phyloP scores from a whole-genome alignment of 2,888 invertebrate genomes.

The Acronicta alni region DNA sequence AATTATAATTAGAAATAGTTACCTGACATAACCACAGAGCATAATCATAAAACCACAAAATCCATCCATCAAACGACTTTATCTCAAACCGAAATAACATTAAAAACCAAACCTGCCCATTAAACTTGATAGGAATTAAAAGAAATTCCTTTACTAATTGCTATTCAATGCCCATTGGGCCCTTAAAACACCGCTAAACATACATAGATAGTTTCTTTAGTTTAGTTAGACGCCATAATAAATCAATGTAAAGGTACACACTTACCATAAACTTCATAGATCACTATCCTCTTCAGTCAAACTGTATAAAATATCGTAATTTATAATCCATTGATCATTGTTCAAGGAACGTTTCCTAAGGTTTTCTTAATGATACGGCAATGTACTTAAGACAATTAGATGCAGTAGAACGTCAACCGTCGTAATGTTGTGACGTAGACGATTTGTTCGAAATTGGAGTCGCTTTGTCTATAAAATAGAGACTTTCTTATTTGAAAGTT shows the following conservation, averaged over 20 bases:
- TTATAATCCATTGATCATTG: constrained; percentile 42
- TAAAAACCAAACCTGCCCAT: constrained; percentile 29
- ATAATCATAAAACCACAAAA: neutral
- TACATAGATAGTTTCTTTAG: constrained; percentile 46
- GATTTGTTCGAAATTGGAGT: constrained; percentile 50
- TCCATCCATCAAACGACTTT: constrained; percentile 26
- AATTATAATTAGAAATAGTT: neutral
- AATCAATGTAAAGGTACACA: constrained; percentile 38
- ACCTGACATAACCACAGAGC: neutral
- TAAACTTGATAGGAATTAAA: constrained; percentile 36
- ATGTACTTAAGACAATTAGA: constrained; percentile 41
- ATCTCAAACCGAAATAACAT: constrained; percentile 33
- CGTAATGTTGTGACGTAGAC: constrained; percentile 40
- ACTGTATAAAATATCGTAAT: constrained; percentile 9
- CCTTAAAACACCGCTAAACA: constrained; percentile 41
- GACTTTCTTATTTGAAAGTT: constrained; percentile 4
- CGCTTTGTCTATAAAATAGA: constrained; percentile 37
- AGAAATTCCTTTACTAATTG: constrained; percentile 48
- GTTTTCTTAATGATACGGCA: constrained; percentile 14
- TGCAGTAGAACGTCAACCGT: constrained; percentile 14
- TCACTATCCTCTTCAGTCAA: constrained; percentile 13
- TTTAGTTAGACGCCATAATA: constrained; percentile 46
- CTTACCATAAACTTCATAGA: constrained; percentile 30
- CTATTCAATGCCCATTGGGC: constrained; percentile 37
- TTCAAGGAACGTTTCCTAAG: constrained; percentile 19